Evolutionary conservation across 37 sponge, comb jelly and placozoan genomes (phyloP), one percentile per base, ranked within the genome.

Genomic region (Dysidea cf. avara): DNA sequence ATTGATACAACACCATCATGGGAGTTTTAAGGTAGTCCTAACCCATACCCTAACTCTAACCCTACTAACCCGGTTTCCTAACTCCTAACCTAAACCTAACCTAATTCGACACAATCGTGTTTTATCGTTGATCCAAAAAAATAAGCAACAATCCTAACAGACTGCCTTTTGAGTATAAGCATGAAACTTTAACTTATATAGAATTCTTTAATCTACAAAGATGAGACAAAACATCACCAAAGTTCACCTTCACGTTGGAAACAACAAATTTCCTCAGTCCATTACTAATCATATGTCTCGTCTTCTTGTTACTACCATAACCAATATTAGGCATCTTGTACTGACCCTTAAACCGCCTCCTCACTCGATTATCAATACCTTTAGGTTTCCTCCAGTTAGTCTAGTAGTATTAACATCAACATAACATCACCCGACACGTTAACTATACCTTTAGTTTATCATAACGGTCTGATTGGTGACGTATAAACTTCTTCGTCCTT

Each of bases 311-410:
- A 35, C 64, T 63, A 40, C 99, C 95, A 71, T 94, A 97, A 5
- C 99, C 99, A 53, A 97, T 91, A 66, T 70, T 97, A 36, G 99
- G 99, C 99, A 97, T 97, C 52, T 82, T 53, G 55, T 73, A 70
- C 43, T 77, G 76, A 39, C 99, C 99, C 73, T 86, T 94, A 85
- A 94, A 97, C 64, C 95, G 68, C 30, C 99, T 37, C 59, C 99
- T 61, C 48, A 97, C 95, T 17, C 95, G 79, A 64, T 94, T 94
- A 77, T 97, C 99, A 67, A 97, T 97, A 70, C 99, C 99, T 63
- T 91, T 94, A 7, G 99, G 99, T 62, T 94, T 94, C 53, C 99
- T 79, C 99, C 99, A 97, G 90, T 78, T 96, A 2, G 71, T 40
- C 87, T 88, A 49, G 18, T 53, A 28, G 21, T 14, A 7, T n/a